Base-by-base conservation (phyloP, 1,140 invertebrate genomes). In the Drosophila arizonae region DNA sequence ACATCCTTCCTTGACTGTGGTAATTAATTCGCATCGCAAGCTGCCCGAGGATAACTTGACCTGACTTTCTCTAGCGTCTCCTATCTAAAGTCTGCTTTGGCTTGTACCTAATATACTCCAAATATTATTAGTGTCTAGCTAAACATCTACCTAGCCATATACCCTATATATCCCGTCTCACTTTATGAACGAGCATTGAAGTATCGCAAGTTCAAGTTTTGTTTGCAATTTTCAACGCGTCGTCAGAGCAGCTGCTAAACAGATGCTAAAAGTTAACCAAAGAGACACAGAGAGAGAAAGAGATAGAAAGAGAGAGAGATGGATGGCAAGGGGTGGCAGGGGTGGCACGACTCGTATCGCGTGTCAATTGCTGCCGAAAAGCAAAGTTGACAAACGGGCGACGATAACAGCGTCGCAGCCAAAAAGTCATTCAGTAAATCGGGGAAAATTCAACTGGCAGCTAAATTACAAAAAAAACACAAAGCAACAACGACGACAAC, bases 291-390 rank as follows among this genome's bases (percentile, higher is more conserved):
- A 17, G 43, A 30, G 28, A 30, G 39, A 41, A 6, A 10, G 10
- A 56, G 36, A 28, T 28, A 41, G 11, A 3, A 15, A 4, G 1
- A 11, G 13, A 26, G 36, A 6, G 28, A 30, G 33, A 4, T 24
- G 21, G 21, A 2, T 17, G 30, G 11, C 13, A 36, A 6, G 15
- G 51, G 4, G 9, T 5, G 17, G 36, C 30, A 17, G 45, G 33
- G 48, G 17, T 51, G 45, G 60, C 67, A 58, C 30, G 62, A 28
- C 50, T 13, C 36, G 36, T 81, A 90, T 90, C 84, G 88, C 88
- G 80, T 90, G 84, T 85, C 82, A 88, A 88, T 84, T 81, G 77
- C 74, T 79, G 77, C 57, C 73, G 56, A 80, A 84, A 75, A 78
- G 66, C 64, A 80, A 84, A 76, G 72, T 80, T 69, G 78, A 72